Evolutionary conservation across 2,888 invertebrate species (phyloP).

Genomic region (Ligdia adustata): DNA sequence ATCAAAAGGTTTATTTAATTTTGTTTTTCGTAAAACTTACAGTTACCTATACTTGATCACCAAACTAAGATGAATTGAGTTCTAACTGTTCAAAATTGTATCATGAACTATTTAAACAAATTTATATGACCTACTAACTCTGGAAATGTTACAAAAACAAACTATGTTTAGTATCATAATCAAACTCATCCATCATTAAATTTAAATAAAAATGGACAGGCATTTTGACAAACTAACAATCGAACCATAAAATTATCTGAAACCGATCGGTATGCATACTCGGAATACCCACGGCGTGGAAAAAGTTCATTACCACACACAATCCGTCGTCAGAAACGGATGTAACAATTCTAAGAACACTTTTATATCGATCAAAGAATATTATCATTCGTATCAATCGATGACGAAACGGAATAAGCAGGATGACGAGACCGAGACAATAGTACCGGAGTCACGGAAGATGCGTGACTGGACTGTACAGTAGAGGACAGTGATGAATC

Average conservation of each 20-base stretch:
- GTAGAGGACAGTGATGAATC: constrained; percentile 5
- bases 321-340: constrained; percentile 11
- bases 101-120: too few species aligned
- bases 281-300: neutral
- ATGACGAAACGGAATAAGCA: constrained; percentile 37
- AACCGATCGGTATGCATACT: neutral
- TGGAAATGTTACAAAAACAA: too few species aligned
- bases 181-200: too few species aligned
- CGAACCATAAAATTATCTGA: neutral
- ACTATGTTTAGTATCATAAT: too few species aligned
- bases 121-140: too few species aligned
- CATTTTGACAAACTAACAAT: neutral
- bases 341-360: constrained; percentile 12
- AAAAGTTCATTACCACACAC: constrained; percentile 5
- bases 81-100: too few species aligned
- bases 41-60: too few species aligned
- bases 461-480: constrained; percentile 7
- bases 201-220: too few species aligned
- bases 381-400: constrained; percentile 2
- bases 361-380: constrained; percentile 8
- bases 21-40: too few species aligned
- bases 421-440: constrained; percentile 32
- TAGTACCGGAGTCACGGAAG: constrained; percentile 35
- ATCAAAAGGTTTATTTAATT: too few species aligned
- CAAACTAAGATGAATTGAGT: too few species aligned